Evolutionary conservation across 1,140 invertebrate species (phyloP), one percentile per base, ranked within the genome.

Genomic region (Gryon sp.): DNA sequence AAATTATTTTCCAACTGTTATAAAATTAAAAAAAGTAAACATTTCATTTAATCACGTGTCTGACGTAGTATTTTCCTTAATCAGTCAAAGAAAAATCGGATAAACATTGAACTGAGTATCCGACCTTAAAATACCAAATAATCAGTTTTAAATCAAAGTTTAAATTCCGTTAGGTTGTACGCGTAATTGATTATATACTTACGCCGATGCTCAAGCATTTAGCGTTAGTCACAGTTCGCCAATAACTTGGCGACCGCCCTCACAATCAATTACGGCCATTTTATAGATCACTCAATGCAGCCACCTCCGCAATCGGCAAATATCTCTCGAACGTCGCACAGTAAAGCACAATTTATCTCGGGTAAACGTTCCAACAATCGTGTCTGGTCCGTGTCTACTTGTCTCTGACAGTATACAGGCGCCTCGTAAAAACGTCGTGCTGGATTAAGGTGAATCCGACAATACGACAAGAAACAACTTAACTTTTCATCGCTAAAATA

Each of bases 261-360:
- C 16, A 40, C 68, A 40, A 72, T 72, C 40, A 41, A 20, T 41
- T n/a, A n/a, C 40, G 15, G 16, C 52, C 32, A 20, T 41, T 20
- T 41, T 41, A 41, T 41, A 8, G 18, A 15, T 62, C 40, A 43
- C 68, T 68, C 24, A n/a, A 43, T 11, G 12, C 43, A 30, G 24
- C 63, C 52, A 68, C 50, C 63, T 46, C 63, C 50, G 52, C 52
- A 68, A 68, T 68, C 52, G 52, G 34, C 24, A 15, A 50, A 14
- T 32, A 50, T 22, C 38, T 24, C 22, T n/a, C n/a, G n/a, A 7
- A 12, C 15, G 34, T n/a, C 4, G 14, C 11, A 12, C 14, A 12
- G 11, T 15, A 14, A 12, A 38, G 15, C 4, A 15, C 34, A 41
- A 41, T 41, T n/a, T 41, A 41, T 41, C 18, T 11, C 40, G 40